phyloP scores from a whole-genome alignment of 2,113 vertebrate genomes.

The Neopipo cinnamomea region DNA sequence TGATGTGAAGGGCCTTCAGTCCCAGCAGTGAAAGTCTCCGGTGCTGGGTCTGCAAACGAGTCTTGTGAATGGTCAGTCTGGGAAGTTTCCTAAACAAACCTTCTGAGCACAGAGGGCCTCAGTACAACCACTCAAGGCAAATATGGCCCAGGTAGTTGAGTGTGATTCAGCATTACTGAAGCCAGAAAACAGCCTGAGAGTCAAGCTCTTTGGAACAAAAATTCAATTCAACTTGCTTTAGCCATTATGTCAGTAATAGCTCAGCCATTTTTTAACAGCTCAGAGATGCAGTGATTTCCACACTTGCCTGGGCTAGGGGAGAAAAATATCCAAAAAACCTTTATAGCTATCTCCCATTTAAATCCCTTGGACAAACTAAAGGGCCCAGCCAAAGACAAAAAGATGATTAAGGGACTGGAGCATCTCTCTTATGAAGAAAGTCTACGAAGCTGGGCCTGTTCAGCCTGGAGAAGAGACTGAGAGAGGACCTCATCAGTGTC shows the following conservation, averaged over 20 bases:
- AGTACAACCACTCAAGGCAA: fast-evolving
- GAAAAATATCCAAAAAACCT: neutral
- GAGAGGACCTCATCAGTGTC: neutral
- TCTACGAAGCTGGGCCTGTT: neutral
- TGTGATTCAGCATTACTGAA: neutral
- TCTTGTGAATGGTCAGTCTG: neutral
- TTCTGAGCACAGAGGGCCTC: fast-evolving
- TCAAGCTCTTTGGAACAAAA: neutral
- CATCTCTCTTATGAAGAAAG: neutral
- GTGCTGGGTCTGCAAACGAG: neutral
- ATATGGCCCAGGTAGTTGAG: neutral
- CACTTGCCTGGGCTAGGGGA: fast-evolving
- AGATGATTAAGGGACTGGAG: no score
- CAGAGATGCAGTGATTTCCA: neutral
- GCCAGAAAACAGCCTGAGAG: fast-evolving
- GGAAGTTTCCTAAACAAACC: neutral
- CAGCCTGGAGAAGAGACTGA: neutral
- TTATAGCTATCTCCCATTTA: no score
- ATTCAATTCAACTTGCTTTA: neutral
- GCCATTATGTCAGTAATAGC: neutral
- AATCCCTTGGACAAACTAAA: neutral
- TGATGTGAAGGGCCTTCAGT: neutral
- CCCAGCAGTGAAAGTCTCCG: neutral
- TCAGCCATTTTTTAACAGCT: neutral
- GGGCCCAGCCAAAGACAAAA: neutral